Conservation (phyloP, 2,113 vertebrate species). For the Bubo bubo region DNA sequence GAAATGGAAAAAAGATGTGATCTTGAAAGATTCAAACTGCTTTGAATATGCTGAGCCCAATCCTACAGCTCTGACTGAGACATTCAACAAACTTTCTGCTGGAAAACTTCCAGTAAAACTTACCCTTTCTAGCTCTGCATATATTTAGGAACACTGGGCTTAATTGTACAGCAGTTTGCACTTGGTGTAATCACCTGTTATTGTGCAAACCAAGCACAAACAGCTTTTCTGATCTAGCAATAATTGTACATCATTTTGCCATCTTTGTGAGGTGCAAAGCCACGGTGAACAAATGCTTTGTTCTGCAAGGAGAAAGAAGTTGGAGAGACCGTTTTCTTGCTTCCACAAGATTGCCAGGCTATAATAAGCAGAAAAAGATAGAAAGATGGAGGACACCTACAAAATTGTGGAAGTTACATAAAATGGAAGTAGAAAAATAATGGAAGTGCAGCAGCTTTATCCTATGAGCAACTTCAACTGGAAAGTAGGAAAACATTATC, state of each 20-base stretch:
- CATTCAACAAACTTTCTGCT: background rate
- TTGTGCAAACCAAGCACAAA: constrained; percentile 3
- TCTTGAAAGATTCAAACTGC: background rate
- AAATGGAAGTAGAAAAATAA: background rate
- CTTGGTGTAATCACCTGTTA: background rate
- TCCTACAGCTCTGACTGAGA: background rate
- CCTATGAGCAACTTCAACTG: background rate
- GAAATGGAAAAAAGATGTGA: background rate
- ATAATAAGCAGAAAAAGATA: background rate
- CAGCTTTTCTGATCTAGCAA: background rate
- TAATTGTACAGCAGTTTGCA: background rate
- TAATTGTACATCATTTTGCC: constrained; percentile 6
- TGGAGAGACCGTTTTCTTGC: background rate
- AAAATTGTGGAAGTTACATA: background rate
- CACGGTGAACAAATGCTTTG: background rate
- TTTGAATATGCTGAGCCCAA: background rate
- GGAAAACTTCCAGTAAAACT: constrained; percentile 5
- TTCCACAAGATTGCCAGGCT: background rate
- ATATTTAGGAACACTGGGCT: background rate
- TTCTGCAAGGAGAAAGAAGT: background rate
- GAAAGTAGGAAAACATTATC: background rate
- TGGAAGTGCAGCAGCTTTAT: background rate
- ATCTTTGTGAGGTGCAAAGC: background rate
- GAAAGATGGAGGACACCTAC: background rate
- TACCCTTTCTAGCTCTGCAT: background rate